Base-by-base conservation (phyloP, 2,888 invertebrate genomes). In the Archips xylosteana region DNA sequence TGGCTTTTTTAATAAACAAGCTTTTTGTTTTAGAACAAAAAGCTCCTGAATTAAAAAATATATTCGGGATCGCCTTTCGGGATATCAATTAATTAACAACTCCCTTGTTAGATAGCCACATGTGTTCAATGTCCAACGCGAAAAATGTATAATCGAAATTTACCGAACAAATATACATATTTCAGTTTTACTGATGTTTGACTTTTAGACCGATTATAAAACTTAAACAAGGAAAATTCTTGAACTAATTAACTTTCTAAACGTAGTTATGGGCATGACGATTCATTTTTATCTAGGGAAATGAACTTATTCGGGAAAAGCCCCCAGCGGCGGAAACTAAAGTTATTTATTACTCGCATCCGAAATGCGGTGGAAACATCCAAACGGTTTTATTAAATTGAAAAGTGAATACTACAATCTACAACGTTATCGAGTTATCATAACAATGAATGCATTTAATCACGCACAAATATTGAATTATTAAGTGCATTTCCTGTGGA, bases 401-500 rank as follows among this genome's bases (percentile, higher is more conserved):
- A 45, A 64, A 54, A 63, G 15, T 62, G 54, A 54, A 47, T 12
- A 12, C 10, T 12, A 23, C 23, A 23, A 23, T 23, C 23, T 23
- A 23, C 34, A 47, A 36, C 57, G 63, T 63, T 64, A 45, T 45
- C 62, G 45, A 57, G 51, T 64, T 49, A 49, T 59, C 59, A 59
- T 39, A 51, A 57, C 72, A 72, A 69, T 69, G 66, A 64, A 69
- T 73, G 73, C 70, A 70, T 47, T 60, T 42, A 68, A 59, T 68
- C 68, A 59, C 39, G 6, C 47, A 42, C 66, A 70, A 74, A 74
- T 74, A 74, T 74, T 74, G 66, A 65, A 66, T 65, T 71, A 66
- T 65, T 71, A 12, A 66, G 54, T 71, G 70, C 74, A 66, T 74
- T 74, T 74, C 74, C 74, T 71, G 74, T 74, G 74, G 74, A 74